Conservation (phyloP, 2,797 vertebrate genomes). For the Rhincodon typus region DNA sequence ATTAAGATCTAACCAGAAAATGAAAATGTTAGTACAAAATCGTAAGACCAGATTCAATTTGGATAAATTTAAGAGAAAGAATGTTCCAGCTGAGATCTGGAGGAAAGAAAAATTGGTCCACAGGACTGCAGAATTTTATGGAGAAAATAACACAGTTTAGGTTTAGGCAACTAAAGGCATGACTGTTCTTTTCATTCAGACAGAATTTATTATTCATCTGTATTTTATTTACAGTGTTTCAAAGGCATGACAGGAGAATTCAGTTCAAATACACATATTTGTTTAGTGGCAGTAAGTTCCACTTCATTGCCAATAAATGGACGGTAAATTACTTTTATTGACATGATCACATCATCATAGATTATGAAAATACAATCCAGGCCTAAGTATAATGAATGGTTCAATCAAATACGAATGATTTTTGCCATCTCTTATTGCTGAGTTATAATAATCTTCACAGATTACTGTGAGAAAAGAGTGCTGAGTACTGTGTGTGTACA, state of each 20-base stretch:
- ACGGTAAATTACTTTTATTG: background rate
- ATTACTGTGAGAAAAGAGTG: no score
- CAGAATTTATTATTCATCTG: background rate
- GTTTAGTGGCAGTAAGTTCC: background rate
- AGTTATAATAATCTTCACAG: background rate
- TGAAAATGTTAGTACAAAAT: background rate
- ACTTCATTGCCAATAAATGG: constrained; percentile 8
- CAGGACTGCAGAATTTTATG: background rate
- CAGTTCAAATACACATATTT: constrained; percentile 15
- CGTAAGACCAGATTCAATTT: background rate
- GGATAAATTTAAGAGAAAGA: background rate
- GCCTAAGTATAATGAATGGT: background rate
- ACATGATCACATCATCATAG: background rate
- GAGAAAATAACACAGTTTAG: background rate
- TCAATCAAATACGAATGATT: background rate
- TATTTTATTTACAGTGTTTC: background rate
- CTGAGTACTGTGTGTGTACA: no score
- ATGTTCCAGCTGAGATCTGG: background rate
- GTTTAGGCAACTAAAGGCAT: no score
- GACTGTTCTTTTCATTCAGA: no score
- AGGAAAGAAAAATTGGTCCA: background rate
- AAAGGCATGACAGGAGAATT: background rate
- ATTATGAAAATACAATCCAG: background rate
- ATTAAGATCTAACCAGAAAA: background rate
- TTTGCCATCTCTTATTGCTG: background rate